Evolutionary conservation across 2,113 vertebrate species (phyloP), one percentile per base, ranked within the genome.

Genomic region (Lophotis ruficrista): DNA sequence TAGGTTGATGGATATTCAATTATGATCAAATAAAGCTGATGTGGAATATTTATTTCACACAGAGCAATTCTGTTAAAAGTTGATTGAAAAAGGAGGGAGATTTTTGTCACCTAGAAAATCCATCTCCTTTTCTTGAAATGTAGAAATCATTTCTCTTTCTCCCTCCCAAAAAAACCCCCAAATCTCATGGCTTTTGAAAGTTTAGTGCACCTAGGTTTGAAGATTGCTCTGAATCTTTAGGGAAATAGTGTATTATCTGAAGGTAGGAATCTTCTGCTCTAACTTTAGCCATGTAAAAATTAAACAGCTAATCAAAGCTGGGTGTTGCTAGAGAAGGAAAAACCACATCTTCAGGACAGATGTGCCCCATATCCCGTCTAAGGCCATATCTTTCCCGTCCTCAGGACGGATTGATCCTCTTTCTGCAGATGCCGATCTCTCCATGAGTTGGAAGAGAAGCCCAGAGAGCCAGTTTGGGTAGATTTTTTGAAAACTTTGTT

Each of bases 1-100:
- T 68, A 72, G 31, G 25, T 14, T 31, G 81, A 62, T 64, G 84
- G 93, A 85, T 89, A 80, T 91, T 93, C 75, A 93, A 37, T 95
- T 89, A 75, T 30, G n/a, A 41, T 62, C 78, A 41, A 72, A 81
- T 86, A 68, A 82, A 89, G 57, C 58, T 50, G 73, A 50, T 54
- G 12, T 6, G n/a, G 37, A 53, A 77, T 76, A 51, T 90, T 91
- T 79, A 70, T 90, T 77, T 85, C 58, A 85, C 54, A 4, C 5
- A 18, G 31, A 79, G 53, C 14, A 6, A 37, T 88, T 90, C 60
- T 86, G 13, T 20, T 17, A 12, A 37, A 43, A 73, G 50, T 8
- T 72, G 89, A 48, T 53, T 72, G 91, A 47, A 66, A 60, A 92
- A 64, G 69, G 84, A 92, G 48, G 17, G 81, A 61, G 70, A 48